phyloP scores from a whole-genome alignment of 37 sponge, comb jelly and placozoan species.

The Dysidea cf. avara region DNA sequence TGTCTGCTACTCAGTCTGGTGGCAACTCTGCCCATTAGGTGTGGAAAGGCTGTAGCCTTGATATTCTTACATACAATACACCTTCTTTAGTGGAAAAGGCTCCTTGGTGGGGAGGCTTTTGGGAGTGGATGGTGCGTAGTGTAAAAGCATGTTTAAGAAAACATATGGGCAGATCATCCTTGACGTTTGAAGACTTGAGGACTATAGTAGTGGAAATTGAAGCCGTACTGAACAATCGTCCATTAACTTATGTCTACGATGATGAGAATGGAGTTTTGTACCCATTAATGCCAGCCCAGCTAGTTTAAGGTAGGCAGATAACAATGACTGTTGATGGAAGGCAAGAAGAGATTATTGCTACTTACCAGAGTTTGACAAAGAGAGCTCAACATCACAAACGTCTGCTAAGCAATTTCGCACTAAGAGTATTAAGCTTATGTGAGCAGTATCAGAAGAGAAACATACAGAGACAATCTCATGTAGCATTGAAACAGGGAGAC shows the following conservation, averaged over 20 bases:
- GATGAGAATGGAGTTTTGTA: background rate
- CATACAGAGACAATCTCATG: background rate
- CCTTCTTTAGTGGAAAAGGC: background rate
- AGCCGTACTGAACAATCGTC: background rate
- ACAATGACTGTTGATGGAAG: background rate
- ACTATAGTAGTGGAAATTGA: conserved; percentile 3
- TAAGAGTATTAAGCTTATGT: background rate
- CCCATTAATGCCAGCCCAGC: background rate
- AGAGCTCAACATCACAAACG: background rate
- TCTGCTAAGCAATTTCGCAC: background rate
- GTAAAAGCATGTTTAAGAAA: background rate
- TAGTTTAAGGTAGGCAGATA: background rate
- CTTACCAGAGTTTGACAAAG: conserved; percentile 2
- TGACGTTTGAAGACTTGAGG: background rate
- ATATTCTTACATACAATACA: no score
- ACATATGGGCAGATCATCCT: background rate
- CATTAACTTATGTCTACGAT: background rate
- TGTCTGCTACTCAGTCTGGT: no score
- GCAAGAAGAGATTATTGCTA: background rate
- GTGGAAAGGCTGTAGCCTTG: no score
- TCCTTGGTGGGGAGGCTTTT: conserved; percentile 2
- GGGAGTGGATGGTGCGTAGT: background rate
- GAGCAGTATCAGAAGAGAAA: background rate
- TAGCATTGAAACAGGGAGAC: background rate
- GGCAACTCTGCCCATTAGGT: no score